Conservation (phyloP, 2,113 vertebrate species). For the Madoqua kirkii region DNA sequence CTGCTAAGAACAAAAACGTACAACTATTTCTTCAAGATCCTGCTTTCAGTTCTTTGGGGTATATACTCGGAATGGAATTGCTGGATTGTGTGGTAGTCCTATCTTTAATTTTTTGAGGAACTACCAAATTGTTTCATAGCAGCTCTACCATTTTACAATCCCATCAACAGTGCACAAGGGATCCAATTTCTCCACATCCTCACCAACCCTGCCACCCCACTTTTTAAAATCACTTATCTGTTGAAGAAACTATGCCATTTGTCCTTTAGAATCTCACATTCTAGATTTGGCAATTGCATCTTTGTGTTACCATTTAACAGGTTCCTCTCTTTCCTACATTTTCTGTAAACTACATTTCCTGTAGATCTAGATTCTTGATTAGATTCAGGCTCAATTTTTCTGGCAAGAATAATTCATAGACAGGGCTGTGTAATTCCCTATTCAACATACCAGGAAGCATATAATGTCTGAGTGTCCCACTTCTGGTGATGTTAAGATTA, state of each 20-base stretch:
- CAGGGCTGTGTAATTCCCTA: not conserved
- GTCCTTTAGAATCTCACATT: not conserved
- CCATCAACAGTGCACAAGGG: not conserved
- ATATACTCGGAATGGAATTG: not conserved
- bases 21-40: not conserved
- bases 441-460: not conserved
- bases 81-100: not conserved
- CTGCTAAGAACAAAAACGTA: not conserved
- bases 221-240: not conserved
- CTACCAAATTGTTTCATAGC: not conserved
- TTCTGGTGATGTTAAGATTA: not conserved
- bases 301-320: constrained; percentile 12
- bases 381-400: constrained; percentile 37
- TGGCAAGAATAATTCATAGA: constrained; percentile 13
- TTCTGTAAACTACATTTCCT: not conserved
- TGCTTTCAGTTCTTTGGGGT: not conserved
- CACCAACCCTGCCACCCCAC: not conserved
- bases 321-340: not conserved
- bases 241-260: not conserved
- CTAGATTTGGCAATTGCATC: not conserved
- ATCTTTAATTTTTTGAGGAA: not conserved
- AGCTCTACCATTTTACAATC: not conserved
- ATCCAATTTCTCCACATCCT: not conserved
- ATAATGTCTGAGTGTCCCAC: not conserved
- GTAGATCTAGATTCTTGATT: constrained; percentile 42